Evolutionary conservation across 2,888 invertebrate species (phyloP).

Genomic region (Mythimna vitellina): DNA sequence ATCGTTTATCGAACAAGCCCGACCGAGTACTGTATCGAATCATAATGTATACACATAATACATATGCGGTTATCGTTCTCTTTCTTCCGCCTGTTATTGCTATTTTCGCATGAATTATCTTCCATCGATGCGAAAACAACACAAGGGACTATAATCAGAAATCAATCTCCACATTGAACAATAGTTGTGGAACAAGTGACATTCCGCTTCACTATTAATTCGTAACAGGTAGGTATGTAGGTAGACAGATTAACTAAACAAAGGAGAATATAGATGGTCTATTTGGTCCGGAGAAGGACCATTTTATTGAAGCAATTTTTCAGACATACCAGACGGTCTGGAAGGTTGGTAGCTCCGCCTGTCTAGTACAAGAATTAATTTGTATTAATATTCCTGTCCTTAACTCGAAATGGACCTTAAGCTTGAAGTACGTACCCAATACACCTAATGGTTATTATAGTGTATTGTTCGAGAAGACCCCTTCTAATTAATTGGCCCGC

Average conservation of each 20-base stretch:
- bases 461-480: slow-evolving; percentile 3
- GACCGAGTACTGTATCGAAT: too few species aligned
- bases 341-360: slow-evolving; percentile 1
- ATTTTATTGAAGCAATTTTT: slow-evolving; percentile 54
- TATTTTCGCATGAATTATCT: slow-evolving; percentile 5
- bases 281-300: slow-evolving; percentile 9
- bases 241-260: slow-evolving; percentile 29
- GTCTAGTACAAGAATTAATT: slow-evolving; percentile 37
- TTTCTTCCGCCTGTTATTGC: not conserved
- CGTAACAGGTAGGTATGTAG: slow-evolving; percentile 3
- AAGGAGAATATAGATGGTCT: slow-evolving; percentile 31
- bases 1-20: too few species aligned
- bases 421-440: slow-evolving; percentile 10
- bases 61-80: not conserved
- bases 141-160: slow-evolving; percentile 7
- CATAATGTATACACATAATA: not conserved
- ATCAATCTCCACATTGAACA: slow-evolving; percentile 6
- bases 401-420: slow-evolving; percentile 15
- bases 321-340: slow-evolving; percentile 44
- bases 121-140: slow-evolving; percentile 16
- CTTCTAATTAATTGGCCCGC: slow-evolving; percentile 21
- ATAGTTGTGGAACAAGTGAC: slow-evolving; percentile 22
- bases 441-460: slow-evolving; percentile 21
- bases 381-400: slow-evolving; percentile 26
- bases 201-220: slow-evolving; percentile 17